These are phyloP conservation scores for Mactra quadrangularis DNA, from an alignment of 1,140 invertebrate genomes.

Conservation along the genomic window DNA sequence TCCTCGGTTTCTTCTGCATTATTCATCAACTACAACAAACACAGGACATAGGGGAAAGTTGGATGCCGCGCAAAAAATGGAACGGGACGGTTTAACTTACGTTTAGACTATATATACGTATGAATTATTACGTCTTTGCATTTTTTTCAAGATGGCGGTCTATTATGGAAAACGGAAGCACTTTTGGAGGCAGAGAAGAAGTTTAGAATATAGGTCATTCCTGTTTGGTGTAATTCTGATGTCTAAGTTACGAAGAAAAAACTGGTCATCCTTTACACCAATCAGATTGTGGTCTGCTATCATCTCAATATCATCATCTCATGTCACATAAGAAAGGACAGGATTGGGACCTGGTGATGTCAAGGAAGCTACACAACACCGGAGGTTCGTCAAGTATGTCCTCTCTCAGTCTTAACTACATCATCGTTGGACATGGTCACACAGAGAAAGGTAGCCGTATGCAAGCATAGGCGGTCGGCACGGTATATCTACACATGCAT, in stretches of 20 bases:
- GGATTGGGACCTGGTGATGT: no score
- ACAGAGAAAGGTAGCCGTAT: no score
- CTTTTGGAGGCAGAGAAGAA: no score
- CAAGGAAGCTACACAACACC: no score
- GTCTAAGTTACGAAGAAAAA: conserved; percentile 31
- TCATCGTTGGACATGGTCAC: no score
- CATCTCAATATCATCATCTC: neutral
- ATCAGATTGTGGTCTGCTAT: conserved; percentile 33
- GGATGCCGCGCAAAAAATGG: neutral
- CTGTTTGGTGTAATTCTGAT: conserved; percentile 59
- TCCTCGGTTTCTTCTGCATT: conserved; percentile 20
- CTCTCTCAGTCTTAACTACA: no score
- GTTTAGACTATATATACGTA: neutral
- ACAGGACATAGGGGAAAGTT: neutral
- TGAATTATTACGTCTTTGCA: neutral
- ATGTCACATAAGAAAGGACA: no score
- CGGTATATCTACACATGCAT: no score
- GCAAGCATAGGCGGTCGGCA: no score
- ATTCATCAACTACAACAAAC: neutral
- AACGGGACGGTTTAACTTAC: neutral
- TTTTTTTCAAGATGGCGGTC: neutral
- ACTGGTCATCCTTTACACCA: conserved; percentile 52
- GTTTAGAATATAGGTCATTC: no score
- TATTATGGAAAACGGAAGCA: no score
- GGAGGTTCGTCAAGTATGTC: no score